These are phyloP conservation scores for Chrysemys picta DNA, from an alignment of 2,113 vertebrate species.

Conservation along the genomic window DNA sequence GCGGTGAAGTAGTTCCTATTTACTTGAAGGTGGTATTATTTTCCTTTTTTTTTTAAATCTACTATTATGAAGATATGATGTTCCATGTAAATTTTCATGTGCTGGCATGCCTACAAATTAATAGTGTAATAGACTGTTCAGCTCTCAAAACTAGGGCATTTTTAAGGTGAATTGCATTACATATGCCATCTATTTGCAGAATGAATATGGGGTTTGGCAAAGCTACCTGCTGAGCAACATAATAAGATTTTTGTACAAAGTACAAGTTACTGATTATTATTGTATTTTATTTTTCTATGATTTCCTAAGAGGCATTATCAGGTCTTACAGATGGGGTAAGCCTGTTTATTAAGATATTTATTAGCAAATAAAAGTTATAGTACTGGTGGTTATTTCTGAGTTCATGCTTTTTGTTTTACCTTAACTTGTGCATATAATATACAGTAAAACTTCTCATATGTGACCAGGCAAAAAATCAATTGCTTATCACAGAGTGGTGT, in stretches of 20 bases:
- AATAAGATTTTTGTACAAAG: slow-evolving; percentile 97
- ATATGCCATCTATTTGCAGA: slow-evolving; percentile 81
- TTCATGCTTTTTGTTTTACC: slow-evolving; percentile 71
- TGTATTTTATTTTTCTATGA: slow-evolving; percentile 99
- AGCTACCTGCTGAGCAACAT: slow-evolving; percentile 95
- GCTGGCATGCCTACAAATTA: slow-evolving; percentile 85
- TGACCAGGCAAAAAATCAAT: neutral
- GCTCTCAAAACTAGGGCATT: slow-evolving; percentile 81
- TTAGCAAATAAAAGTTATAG: slow-evolving; percentile 96
- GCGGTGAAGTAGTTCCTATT: slow-evolving; percentile 64
- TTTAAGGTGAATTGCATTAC: slow-evolving; percentile 80
- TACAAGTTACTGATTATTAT: slow-evolving; percentile 96
- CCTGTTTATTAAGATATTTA: slow-evolving; percentile 94
- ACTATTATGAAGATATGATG: slow-evolving; percentile 69
- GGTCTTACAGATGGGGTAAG: slow-evolving; percentile 93
- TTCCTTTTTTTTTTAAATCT: slow-evolving; percentile 60
- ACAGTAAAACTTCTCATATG: slow-evolving; percentile 31
- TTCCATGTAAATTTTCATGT: slow-evolving; percentile 82
- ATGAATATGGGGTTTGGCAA: slow-evolving; percentile 92
- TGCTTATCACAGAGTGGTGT: slow-evolving; percentile 33
- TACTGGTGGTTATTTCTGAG: slow-evolving; percentile 83
- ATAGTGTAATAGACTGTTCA: slow-evolving; percentile 84
- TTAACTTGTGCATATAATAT: slow-evolving; percentile 19
- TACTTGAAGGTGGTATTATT: slow-evolving; percentile 65
- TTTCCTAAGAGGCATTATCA: slow-evolving; percentile 96